Base-by-base conservation (phyloP, 2,113 vertebrate genomes). In the Ctenodactylus gundi region DNA sequence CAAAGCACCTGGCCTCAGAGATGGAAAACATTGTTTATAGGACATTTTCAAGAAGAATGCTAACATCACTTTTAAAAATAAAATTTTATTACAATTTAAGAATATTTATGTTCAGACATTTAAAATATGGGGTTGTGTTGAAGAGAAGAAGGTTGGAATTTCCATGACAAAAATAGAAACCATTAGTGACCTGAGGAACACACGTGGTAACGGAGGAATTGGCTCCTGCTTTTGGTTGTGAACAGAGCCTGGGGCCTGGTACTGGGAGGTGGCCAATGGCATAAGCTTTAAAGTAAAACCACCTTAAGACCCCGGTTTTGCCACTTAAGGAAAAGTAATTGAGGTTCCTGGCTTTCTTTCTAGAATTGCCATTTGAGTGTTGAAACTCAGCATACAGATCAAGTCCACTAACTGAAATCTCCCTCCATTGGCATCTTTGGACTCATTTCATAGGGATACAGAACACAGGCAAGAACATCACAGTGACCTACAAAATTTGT, bases 121-220 rank as follows among this genome's bases (percentile, higher is more conserved):
- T n/a, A 12, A 41, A n/a, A 7, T 4, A 60, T 27, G 17, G 29
- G 2, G 39, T 34, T 25, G 6, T 13, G 18, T 34, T 20, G n/a
- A 44, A 72, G 44, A 34, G 72, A 86, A 90, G 39, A 44, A 72
- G 15, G 1, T 6, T 36, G 31, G 6, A 1, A 4, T 67, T 23
- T 25, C 39, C n/a, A 1, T 14, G 11, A 34, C 7, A 25, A 67
- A 90, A 67, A 62, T 7, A 27, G 64, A 41, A 20, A 76, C 17
- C 1, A 2, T 12, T 81, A 14, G 58, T 49, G 20, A 64, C 0
- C 34, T 25, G 0, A 46, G 7, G 14, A 51, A 6, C 1, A 4
- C 2, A 2, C 1, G 0, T 0, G 46, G 39, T 34, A 53, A 62
- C n/a, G n/a, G n/a, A 67, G 12, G 12, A 23, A 4, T 9, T 15